These are phyloP conservation scores for Cuculus canorus DNA, from an alignment of 2,797 vertebrate species.

Conservation along the genomic window DNA sequence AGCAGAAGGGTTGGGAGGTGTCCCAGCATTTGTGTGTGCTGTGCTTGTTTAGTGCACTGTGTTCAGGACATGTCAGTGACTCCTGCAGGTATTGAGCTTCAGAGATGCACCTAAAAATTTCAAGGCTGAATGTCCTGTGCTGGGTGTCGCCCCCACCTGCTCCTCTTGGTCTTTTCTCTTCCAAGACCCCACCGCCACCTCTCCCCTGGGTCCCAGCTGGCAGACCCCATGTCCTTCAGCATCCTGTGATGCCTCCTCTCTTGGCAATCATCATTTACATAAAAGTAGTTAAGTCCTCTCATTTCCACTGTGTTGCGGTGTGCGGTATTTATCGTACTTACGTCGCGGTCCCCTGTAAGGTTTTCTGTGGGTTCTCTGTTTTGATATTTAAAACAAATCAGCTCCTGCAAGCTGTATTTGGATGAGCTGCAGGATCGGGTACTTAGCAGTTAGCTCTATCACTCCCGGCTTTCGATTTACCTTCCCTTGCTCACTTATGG, in stretches of 20 bases:
- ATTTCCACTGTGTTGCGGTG: neutral
- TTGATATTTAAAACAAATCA: neutral
- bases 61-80: neutral
- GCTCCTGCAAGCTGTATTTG: neutral
- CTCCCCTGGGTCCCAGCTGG: neutral
- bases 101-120: neutral
- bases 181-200: neutral
- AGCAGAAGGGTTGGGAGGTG: neutral
- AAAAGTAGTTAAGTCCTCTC: neutral
- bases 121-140: neutral
- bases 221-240: neutral
- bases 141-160: neutral
- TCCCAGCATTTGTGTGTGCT: accelerated
- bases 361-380: neutral
- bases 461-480: neutral
- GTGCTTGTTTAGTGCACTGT: accelerated
- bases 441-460: neutral
- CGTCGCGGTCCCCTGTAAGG: neutral
- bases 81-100: neutral
- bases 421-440: neutral
- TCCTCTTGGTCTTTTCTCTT: neutral
- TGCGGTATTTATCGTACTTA: accelerated
- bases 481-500: neutral
- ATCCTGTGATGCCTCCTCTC: neutral
- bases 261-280: neutral